Evolutionary conservation across 2,888 invertebrate genomes (phyloP), one percentile per base, ranked within the genome.

Genomic region (Apantesis nais): DNA sequence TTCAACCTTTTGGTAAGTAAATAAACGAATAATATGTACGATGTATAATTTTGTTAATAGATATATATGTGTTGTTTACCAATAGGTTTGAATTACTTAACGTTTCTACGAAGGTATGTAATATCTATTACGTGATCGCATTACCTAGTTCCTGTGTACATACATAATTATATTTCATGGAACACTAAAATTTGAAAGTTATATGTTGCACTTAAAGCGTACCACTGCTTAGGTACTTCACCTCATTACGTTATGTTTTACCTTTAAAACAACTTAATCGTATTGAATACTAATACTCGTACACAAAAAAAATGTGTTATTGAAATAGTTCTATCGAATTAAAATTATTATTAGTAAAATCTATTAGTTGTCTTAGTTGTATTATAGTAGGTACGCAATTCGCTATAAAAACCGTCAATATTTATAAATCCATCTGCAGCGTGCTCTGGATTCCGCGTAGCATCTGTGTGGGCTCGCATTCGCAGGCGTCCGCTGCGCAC

Each of bases 401-500:
- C 7, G 12, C 34, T 34, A 64, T 31, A 58, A 48, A 48, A 44
- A 48, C 48, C 4, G 41, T 39, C 41, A 58, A 65, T 66, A 66
- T 67, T 71, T 69, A 48, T 65, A 65, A 69, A 48, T 9, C 12
- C 69, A 22, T 69, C 19, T 60, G 64, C 41, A 41, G 68, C 66
- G 78, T 64, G 64, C 72, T 61, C 31, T 61, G 62, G 73, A 85
- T 92, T 92, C 92, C 78, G 60, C 74, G 91, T 90, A 91, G 73
- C 75, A 79, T 82, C 88, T 89, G 92, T 91, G 92, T 90, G 90
- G 86, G 84, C 87, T 86, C 75, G 48, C 60, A 66, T 61, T 75
- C 76, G 74, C 78, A 74, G 86, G 88, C 84, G 89, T 86, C 83
- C 84, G 90, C 78, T 83, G 78, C 91, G 92, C 86, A 83, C 92